phyloP scores from a whole-genome alignment of 2,113 vertebrate genomes.

The Oreochromis tanganicae region DNA sequence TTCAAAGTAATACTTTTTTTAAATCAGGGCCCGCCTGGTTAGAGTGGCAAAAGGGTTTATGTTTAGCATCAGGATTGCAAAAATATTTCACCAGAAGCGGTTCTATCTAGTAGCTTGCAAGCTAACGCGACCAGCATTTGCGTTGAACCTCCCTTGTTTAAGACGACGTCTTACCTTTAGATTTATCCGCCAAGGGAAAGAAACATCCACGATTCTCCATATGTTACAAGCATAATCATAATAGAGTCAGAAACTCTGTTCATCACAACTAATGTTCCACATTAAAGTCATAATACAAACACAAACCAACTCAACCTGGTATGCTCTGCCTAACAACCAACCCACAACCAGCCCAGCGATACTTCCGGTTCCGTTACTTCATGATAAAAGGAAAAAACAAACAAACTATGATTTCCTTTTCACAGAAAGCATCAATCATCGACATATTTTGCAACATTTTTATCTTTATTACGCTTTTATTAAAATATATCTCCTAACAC shows the following conservation, averaged over 20 bases:
- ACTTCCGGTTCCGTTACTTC: background rate
- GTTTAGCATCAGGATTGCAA: background rate
- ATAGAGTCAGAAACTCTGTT: background rate
- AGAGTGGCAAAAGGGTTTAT: background rate
- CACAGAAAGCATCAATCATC: background rate
- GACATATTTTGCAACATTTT: background rate
- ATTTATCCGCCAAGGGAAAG: background rate
- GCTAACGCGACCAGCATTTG: background rate
- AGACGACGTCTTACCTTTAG: conserved; percentile 47
- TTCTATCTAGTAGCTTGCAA: background rate
- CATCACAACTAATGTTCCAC: background rate
- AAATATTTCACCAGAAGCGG: fast-evolving
- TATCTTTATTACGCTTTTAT: background rate
- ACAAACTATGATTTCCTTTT: background rate
- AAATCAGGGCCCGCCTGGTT: fast-evolving
- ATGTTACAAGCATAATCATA: background rate
- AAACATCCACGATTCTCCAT: background rate
- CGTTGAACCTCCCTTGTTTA: background rate
- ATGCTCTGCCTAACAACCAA: background rate
- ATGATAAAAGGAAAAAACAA: background rate
- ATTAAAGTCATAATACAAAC: conserved; percentile 14
- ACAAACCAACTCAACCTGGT: background rate
- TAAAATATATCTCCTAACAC: background rate
- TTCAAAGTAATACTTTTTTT: background rate
- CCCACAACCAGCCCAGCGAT: background rate